Base-by-base conservation (phyloP, 2,888 invertebrate genomes). In the Cheilosia soror region DNA sequence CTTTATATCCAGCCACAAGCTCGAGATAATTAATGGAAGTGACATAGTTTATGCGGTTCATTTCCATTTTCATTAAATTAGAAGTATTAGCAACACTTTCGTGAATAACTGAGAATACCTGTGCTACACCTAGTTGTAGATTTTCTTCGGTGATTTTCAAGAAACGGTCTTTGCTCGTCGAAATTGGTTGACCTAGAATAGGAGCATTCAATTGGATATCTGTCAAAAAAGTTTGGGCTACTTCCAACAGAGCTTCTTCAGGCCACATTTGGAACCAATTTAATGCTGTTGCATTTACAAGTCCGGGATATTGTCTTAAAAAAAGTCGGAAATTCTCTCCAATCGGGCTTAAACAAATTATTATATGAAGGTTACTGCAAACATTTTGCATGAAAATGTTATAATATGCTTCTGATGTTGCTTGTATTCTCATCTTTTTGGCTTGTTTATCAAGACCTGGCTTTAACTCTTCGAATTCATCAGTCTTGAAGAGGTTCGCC, bases 221-320 rank as follows among this genome's bases (percentile, higher is more conserved):
- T 31, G 93, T 93, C 47, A 98, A 93, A 91, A 96, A 97, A 92
- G 96, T 96, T 90, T 96, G 95, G 11, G 97, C 97, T 7, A 98
- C 97, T 93, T 97, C 97, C n/a, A 98, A 93, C 72, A 98, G 93
- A 42, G 98, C 97, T 90, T 97, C 96, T 80, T 95, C 94, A 0
- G 98, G 97, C 98, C 98, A 98, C 89, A 96, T 96, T 89, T 95
- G 94, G 93, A 97, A 97, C 97, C 97, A 98, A 92, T 98, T 97
- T 27, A 97, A 97, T 0, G 97, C 97, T 0, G 97, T 96, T 87
- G 96, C 95, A 93, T 97, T 97, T 53, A 98, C 95, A 75, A 98
- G 93, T 0, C 97, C 96, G 1, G 98, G 98, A 92, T 97, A 98
- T 91, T 97, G 97, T 9, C 97, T 95, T 88, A 98, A 94, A 73